phyloP scores from a whole-genome alignment of 2,888 invertebrate species.

The Gonocerus acuteangulatus region DNA sequence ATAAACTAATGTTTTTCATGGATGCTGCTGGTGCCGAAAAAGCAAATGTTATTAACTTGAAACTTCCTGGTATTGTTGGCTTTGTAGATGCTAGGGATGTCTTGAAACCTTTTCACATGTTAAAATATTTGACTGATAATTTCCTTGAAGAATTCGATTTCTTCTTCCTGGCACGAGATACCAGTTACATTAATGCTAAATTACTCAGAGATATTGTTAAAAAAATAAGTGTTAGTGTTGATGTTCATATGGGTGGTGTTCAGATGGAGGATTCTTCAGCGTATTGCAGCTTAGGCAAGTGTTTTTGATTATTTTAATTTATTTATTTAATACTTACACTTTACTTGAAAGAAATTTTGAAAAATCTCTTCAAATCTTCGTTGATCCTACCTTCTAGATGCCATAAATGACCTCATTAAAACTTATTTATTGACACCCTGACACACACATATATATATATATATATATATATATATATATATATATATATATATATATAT shows the following conservation, averaged over 20 bases:
- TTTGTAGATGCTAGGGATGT: conserved; percentile 72
- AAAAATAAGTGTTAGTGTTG: conserved; percentile 72
- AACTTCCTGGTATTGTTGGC: conserved; percentile 68
- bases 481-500: too few relatives aligned
- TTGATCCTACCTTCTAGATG: too few relatives aligned
- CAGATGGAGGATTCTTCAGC: conserved; percentile 49
- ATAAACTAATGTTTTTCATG: conserved; percentile 75
- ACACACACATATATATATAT: too few relatives aligned
- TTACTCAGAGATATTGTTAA: conserved; percentile 63
- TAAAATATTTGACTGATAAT: conserved; percentile 84
- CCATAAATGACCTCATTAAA: too few relatives aligned
- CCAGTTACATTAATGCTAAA: conserved; percentile 74
- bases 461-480: too few relatives aligned
- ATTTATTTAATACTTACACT: not conserved
- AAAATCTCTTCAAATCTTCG: too few relatives aligned
- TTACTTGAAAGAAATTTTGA: too few relatives aligned
- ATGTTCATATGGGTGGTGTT: conserved; percentile 72
- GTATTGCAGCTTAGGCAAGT: conserved; percentile 60
- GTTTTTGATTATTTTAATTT: too few relatives aligned
- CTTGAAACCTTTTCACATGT: conserved; percentile 74
- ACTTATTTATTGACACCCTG: too few relatives aligned
- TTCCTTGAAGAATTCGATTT: conserved; percentile 86
- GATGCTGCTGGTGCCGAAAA: conserved; percentile 47
- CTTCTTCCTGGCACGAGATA: conserved; percentile 80
- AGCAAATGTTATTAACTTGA: conserved; percentile 38